Evolutionary conservation across 2,888 invertebrate species (phyloP), one percentile per base, ranked within the genome.

Genomic region (Tenthredo mesomela): DNA sequence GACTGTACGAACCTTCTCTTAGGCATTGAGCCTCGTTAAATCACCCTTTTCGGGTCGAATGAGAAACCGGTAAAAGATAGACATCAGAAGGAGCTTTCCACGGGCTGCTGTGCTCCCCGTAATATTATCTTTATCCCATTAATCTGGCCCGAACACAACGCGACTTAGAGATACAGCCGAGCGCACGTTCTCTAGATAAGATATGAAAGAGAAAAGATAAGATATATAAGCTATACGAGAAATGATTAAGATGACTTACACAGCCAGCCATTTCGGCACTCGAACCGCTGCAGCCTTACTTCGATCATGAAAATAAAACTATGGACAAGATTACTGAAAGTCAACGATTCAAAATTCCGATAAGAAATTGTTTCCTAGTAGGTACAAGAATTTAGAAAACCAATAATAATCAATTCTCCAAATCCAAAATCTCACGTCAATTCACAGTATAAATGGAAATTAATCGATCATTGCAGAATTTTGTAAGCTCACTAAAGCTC

Each of bases 121-220:
- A 77, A 77, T 54, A 77, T 80, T 61, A 80, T 80, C 80, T 80
- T 40, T 58, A 25, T 61, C 40, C 80, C 80, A 80, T 80, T 80
- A 80, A 80, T 61, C 80, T 40, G 33, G 21, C 80, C 40, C 50
- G 37, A 80, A 80, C 61, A 50, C 80, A 33, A 58, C 37, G 33
- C 80, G 40, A 80, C 15, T 29, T 7, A 40, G 50, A 58, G 61
- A 61, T 58, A 80, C n/a, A 40, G 37, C 40, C 33, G 18, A 33
- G 37, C 37, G 6, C 12, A 7, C 33, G 21, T 50, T 15, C 29
- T 40, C 5, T 5, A 37, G 80, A 61, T 61, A 58, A 80, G 80
- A 80, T 80, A 80, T 80, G 33, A 40, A 40, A 80, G 80, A 37
- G 40, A 37, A 29, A 77, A 77, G 50, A 54, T 54, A 54, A 77